These are phyloP conservation scores for Cranoglanis bouderius DNA, from an alignment of 2,113 vertebrate genomes.

Conservation along the genomic window DNA sequence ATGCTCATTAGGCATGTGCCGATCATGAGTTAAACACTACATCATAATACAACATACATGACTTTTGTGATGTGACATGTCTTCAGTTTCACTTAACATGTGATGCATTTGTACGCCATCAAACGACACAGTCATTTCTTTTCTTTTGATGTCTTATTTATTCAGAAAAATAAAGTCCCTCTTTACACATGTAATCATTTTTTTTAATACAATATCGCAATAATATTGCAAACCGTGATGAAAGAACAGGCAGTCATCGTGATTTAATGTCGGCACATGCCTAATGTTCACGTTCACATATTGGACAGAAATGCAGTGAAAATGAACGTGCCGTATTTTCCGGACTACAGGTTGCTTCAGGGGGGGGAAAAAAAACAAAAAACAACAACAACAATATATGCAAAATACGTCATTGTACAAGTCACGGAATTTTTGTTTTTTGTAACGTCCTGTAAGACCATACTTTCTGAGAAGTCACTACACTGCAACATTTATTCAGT, in stretches of 20 bases:
- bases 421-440: neutral
- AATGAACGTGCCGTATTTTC: neutral
- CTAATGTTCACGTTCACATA: neutral
- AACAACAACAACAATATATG: no score
- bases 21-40: neutral
- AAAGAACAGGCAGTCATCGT: neutral
- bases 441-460: neutral
- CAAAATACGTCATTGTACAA: neutral
- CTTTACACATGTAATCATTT: neutral
- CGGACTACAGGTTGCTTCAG: neutral
- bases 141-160: conserved; percentile 4
- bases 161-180: conserved; percentile 32
- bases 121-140: neutral
- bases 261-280: neutral
- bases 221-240: conserved; percentile 13
- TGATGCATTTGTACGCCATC: no score
- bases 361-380: neutral
- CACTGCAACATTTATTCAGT: neutral
- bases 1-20: neutral
- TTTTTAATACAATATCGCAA: conserved; percentile 12
- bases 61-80: neutral
- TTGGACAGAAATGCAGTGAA: neutral
- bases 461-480: neutral
- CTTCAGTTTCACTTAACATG: neutral
- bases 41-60: neutral